Conservation (phyloP, 1,140 invertebrate species). For the Oryzaephilus surinamensis region DNA sequence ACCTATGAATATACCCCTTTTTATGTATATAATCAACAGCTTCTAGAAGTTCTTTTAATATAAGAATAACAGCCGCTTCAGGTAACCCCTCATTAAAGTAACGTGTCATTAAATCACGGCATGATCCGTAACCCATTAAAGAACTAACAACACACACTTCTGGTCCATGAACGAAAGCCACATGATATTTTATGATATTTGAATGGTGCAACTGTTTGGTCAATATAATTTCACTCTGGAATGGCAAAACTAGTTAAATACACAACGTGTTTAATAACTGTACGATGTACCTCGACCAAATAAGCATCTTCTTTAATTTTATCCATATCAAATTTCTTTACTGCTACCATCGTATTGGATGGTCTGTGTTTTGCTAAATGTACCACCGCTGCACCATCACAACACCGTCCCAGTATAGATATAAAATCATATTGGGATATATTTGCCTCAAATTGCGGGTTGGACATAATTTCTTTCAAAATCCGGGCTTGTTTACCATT, state of each 20-base stretch:
- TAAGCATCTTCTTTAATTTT: slow-evolving; percentile 52
- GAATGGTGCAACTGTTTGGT: slow-evolving; percentile 66
- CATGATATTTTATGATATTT: slow-evolving; percentile 62
- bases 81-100: slow-evolving; percentile 69
- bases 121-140: slow-evolving; percentile 71
- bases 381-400: slow-evolving; percentile 53
- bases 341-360: slow-evolving; percentile 55
- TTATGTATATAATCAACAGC: slow-evolving; percentile 78
- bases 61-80: slow-evolving; percentile 67
- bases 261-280: neutral
- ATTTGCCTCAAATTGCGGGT: slow-evolving; percentile 22
- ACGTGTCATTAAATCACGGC: slow-evolving; percentile 63
- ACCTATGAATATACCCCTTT: slow-evolving; percentile 79
- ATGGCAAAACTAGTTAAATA: slow-evolving; percentile 11
- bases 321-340: slow-evolving; percentile 68
- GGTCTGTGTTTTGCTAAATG: slow-evolving; percentile 57
- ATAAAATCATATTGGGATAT: slow-evolving; percentile 43
- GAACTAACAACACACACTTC: slow-evolving; percentile 72
- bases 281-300: slow-evolving; percentile 48
- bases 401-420: slow-evolving; percentile 55
- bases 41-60: slow-evolving; percentile 65
- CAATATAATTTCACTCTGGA: slow-evolving; percentile 61
- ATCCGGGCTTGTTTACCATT: too few species aligned
- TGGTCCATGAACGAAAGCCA: slow-evolving; percentile 59
- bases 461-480: too few species aligned